Percentiles rank a stretch among this genome's conserved stretches.
These are phyloP conservation scores for Hylaea fasciaria DNA, from an alignment of 2,888 invertebrate species.

Conservation along the genomic window DNA sequence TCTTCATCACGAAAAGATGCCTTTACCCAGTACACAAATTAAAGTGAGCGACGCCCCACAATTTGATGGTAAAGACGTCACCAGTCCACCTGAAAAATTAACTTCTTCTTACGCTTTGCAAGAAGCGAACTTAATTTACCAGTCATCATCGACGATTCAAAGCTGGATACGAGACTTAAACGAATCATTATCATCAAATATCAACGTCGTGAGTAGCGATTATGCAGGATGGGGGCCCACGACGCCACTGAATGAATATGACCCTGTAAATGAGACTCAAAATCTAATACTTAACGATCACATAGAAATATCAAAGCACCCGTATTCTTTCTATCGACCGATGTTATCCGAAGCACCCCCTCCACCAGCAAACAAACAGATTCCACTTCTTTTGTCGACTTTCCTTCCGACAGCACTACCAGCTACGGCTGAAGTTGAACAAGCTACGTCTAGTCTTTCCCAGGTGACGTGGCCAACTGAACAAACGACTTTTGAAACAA, in stretches of 20 bases:
- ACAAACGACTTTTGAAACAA: conserved; percentile 53
- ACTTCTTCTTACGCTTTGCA: conserved; percentile 83
- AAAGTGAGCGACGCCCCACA: conserved; percentile 54
- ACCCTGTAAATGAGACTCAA: conserved; percentile 66
- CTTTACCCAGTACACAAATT: conserved; percentile 48
- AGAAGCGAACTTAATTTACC: conserved; percentile 87
- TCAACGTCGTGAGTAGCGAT: conserved; percentile 71
- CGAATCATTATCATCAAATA: conserved; percentile 57
- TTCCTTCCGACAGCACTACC: conserved; percentile 71
- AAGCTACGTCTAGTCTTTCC: conserved; percentile 23
- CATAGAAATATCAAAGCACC: conserved; percentile 57
- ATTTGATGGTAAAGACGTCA: conserved; percentile 52
- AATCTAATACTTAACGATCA: conserved; percentile 71
- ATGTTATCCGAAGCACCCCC: conserved; percentile 72
- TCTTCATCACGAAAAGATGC: conserved; percentile 59
- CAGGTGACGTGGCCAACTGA: conserved; percentile 54
- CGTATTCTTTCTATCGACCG: conserved; percentile 72
- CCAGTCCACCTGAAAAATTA: conserved; percentile 51
- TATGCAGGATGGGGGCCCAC: conserved; percentile 82
- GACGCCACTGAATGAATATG: conserved; percentile 66
- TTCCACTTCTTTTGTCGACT: conserved; percentile 54
- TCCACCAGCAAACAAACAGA: conserved; percentile 59
- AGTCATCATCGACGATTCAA: conserved; percentile 83
- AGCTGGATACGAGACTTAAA: conserved; percentile 73
- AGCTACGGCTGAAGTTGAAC: conserved; percentile 45